These are phyloP conservation scores for Caradrina kadenii DNA, from an alignment of 2,888 invertebrate species.

Conservation along the genomic window DNA sequence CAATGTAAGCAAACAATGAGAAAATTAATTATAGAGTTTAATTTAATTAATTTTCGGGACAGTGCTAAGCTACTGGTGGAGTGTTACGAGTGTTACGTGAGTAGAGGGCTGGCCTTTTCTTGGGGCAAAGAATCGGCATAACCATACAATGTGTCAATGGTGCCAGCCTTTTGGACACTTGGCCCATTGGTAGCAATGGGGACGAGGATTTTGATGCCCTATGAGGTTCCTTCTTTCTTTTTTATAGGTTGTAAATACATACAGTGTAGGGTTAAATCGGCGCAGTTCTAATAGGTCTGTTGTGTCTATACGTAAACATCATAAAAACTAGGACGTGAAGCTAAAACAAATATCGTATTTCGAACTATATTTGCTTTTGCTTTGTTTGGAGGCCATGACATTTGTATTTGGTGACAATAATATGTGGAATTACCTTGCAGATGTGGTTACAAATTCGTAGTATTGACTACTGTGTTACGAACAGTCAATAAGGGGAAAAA, in stretches of 20 bases:
- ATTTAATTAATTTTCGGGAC: no score
- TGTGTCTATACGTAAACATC: background rate
- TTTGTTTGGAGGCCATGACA: conserved; percentile 25
- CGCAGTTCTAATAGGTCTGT: conserved; percentile 51
- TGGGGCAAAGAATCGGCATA: no score
- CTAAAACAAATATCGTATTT: conserved; percentile 8
- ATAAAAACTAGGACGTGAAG: background rate
- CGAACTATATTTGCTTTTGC: conserved; percentile 22
- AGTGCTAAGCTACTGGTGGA: no score
- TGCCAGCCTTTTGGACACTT: no score
- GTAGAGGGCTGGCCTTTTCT: no score
- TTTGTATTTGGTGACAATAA: conserved; percentile 35
- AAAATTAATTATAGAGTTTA: conserved; percentile 50
- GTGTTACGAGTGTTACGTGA: no score
- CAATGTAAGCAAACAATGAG: conserved; percentile 50
- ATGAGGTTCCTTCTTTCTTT: no score
- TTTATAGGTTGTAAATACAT: no score
- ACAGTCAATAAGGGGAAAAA: background rate
- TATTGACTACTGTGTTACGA: conserved; percentile 10
- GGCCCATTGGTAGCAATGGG: no score
- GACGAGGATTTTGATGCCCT: no score
- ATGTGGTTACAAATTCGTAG: background rate
- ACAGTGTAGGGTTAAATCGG: conserved; percentile 26
- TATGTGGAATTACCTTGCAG: conserved; percentile 38
- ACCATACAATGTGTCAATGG: no score